Conservation (phyloP, 1,140 invertebrate species). For the Anastrepha obliqua region DNA sequence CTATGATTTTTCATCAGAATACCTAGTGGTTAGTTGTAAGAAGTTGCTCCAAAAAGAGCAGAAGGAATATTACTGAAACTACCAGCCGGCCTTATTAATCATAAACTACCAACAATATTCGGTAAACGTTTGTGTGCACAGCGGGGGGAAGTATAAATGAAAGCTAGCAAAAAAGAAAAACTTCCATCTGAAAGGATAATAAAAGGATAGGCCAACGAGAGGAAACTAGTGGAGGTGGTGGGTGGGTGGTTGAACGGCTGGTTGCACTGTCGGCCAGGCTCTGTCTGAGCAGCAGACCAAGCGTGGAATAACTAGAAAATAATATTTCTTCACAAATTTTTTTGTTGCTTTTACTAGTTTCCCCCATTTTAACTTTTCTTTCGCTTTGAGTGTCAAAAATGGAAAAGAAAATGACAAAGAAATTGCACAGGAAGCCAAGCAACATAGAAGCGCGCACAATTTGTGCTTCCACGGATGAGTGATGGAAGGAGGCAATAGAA, state of each 20-base stretch:
- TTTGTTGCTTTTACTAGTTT: neutral
- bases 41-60: no score
- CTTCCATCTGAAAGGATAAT: slow-evolving; percentile 50
- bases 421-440: slow-evolving; percentile 53
- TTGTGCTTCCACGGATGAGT: slow-evolving; percentile 61
- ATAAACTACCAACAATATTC: slow-evolving; percentile 1
- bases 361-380: neutral
- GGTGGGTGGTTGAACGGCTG: slow-evolving; percentile 27
- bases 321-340: slow-evolving; percentile 62
- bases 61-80: slow-evolving; percentile 11
- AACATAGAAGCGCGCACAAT: neutral
- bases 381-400: slow-evolving; percentile 72
- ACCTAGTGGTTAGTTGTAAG: no score
- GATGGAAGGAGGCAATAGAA: slow-evolving; percentile 29
- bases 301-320: slow-evolving; percentile 56
- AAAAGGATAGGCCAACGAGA: slow-evolving; percentile 66
- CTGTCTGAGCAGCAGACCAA: neutral
- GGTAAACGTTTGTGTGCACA: neutral
- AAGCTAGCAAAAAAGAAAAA: slow-evolving; percentile 17
- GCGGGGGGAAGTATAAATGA: neutral
- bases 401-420: slow-evolving; percentile 68
- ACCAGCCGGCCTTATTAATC: slow-evolving; percentile 53
- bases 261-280: slow-evolving; percentile 48
- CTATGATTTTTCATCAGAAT: no score
- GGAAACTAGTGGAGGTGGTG: slow-evolving; percentile 60